Evolutionary conservation across 2,888 invertebrate genomes (phyloP).

Genomic region (Gastrophysa polygoni): DNA sequence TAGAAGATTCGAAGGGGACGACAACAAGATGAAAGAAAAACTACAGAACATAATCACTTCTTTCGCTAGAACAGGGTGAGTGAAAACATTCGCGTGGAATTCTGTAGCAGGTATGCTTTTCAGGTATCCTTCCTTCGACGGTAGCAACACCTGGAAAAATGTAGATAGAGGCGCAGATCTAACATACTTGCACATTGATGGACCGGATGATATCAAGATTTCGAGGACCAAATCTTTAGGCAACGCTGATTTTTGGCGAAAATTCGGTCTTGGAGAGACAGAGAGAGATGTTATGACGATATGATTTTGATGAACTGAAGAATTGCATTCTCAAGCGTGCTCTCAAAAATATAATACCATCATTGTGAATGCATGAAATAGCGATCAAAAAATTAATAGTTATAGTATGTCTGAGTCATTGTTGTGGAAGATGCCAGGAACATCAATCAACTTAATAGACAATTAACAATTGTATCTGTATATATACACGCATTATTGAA

Average conservation of each 20-base stretch:
- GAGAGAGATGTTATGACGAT: not conserved
- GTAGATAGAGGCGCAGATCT: not conserved
- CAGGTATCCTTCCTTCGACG: not conserved
- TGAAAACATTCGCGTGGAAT: not conserved
- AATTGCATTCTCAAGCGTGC: too few relatives aligned
- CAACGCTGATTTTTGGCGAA: not conserved
- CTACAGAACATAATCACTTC: slow-evolving; percentile 32
- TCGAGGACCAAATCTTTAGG: not conserved
- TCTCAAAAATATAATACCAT: too few relatives aligned
- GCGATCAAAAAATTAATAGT: too few relatives aligned
- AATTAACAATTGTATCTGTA: slow-evolving; percentile 4
- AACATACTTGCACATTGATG: not conserved
- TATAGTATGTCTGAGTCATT: not conserved
- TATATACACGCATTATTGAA: slow-evolving; percentile 1
- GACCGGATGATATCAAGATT: not conserved
- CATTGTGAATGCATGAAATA: too few relatives aligned
- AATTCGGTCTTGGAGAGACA: not conserved
- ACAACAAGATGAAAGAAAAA: slow-evolving; percentile 39
- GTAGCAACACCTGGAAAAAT: not conserved
- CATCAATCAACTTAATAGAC: slow-evolving; percentile 10
- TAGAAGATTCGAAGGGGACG: slow-evolving; percentile 26
- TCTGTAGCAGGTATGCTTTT: too few relatives aligned
- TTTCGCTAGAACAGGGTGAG: not conserved
- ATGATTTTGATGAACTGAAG: too few relatives aligned
- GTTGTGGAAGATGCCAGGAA: not conserved